Evolutionary conservation across 2,888 invertebrate genomes (phyloP).

Genomic region (Hecatera dysodea): DNA sequence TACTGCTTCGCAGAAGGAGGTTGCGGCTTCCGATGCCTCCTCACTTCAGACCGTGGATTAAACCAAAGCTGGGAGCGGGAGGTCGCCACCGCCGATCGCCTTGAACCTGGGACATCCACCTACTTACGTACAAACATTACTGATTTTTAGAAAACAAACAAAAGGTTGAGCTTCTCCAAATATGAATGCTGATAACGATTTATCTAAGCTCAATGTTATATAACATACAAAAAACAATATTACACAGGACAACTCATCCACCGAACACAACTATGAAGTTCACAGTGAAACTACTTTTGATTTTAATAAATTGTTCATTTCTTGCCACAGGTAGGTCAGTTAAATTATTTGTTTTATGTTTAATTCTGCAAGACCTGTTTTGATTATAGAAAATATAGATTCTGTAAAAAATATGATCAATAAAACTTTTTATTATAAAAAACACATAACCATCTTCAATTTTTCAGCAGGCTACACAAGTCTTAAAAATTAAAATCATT

Average conservation of each 20-base stretch:
- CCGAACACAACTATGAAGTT: slow-evolving; percentile 72
- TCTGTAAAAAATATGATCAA: neutral
- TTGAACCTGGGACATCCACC: too few species aligned
- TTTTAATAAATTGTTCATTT: slow-evolving; percentile 62
- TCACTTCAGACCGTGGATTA: too few species aligned
- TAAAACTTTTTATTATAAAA: neutral
- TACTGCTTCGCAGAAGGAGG: too few species aligned
- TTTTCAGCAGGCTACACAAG: neutral
- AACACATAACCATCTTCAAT: neutral
- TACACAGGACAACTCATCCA: slow-evolving; percentile 29
- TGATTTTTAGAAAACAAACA: slow-evolving; percentile 3
- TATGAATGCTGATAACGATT: slow-evolving; percentile 61
- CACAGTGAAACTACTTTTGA: slow-evolving; percentile 58
- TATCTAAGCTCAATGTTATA: slow-evolving; percentile 60
- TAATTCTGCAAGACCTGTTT: neutral
- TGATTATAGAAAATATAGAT: neutral
- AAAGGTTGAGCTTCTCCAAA: slow-evolving; percentile 67
- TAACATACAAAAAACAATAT: slow-evolving; percentile 37
- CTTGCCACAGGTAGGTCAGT: slow-evolving; percentile 57
- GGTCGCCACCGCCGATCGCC: too few species aligned
- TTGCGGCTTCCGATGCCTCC: too few species aligned
- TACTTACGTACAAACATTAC: too few species aligned
- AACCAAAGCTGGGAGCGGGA: too few species aligned
- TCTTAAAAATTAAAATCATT: neutral
- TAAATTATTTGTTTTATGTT: neutral